Conservation (phyloP, 2,888 invertebrate species). For the Drosophila monieri region DNA sequence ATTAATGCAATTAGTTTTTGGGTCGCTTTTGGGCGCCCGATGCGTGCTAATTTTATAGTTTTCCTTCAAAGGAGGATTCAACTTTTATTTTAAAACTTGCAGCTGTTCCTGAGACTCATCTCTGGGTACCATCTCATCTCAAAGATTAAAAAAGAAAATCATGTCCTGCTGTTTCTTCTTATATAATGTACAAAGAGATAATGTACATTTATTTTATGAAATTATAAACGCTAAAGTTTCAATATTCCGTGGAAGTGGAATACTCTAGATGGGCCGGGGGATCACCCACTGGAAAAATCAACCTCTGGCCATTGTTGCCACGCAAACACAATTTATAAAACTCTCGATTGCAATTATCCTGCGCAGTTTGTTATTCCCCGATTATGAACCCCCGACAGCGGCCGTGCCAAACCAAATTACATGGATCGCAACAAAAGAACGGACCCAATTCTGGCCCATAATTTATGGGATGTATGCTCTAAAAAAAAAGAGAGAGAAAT, state of each 20-base stretch:
- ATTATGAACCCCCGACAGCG: conserved; percentile 56
- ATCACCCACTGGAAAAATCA: conserved; percentile 47
- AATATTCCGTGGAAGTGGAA: not conserved
- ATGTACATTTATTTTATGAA: not conserved
- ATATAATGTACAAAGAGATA: not conserved
- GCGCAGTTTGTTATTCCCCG: conserved; percentile 76
- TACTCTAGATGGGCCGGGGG: conserved; percentile 1
- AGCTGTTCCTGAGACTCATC: conserved; percentile 15
- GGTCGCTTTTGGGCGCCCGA: conserved; percentile 36
- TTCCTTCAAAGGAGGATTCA: conserved; percentile 1
- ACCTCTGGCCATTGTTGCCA: conserved; percentile 56
- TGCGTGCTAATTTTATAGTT: conserved; percentile 73
- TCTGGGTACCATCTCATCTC: no score
- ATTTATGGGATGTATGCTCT: conserved; percentile 59
- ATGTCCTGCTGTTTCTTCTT: not conserved
- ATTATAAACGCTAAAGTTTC: conserved; percentile 6
- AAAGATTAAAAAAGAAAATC: not conserved
- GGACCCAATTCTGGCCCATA: conserved; percentile 60
- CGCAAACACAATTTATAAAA: conserved; percentile 70
- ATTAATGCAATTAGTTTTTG: conserved; percentile 78
- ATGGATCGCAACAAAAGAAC: conserved; percentile 66
- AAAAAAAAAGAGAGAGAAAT: conserved; percentile 31
- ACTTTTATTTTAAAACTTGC: not conserved
- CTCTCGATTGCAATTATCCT: conserved; percentile 65
- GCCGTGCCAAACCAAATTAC: conserved; percentile 73